Conservation (phyloP, 2,113 vertebrate species). For the Heteronetta atricapilla region DNA sequence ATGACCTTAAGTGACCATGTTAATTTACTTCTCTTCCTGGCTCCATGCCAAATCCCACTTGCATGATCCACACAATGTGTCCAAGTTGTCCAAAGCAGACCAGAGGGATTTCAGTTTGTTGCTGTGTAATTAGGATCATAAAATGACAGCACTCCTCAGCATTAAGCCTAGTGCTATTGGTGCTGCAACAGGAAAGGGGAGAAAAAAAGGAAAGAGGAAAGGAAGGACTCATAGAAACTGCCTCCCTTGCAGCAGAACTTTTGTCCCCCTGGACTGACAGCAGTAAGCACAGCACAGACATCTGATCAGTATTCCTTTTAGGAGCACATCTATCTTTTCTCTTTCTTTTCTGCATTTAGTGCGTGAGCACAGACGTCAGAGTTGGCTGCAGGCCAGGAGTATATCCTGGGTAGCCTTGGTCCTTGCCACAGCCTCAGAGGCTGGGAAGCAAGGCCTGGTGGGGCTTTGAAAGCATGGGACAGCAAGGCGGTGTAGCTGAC, state of each 20-base stretch:
- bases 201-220: background rate
- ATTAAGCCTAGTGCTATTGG: background rate
- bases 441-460: background rate
- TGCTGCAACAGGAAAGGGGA: background rate
- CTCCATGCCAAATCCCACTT: slow-evolving; percentile 3
- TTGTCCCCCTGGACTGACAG: background rate
- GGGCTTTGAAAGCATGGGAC: background rate
- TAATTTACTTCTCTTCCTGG: slow-evolving; percentile 15
- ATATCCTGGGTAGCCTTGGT: background rate
- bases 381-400: background rate
- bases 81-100: background rate
- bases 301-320: fast-evolving
- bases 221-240: background rate
- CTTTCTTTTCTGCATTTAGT: background rate
- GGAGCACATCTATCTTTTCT: background rate
- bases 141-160: background rate
- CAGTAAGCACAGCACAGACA: background rate
- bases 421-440: background rate
- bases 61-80: background rate
- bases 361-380: fast-evolving
- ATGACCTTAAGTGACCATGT: slow-evolving; percentile 23
- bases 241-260: background rate
- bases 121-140: background rate
- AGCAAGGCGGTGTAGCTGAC: background rate
- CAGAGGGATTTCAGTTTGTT: background rate